Evolutionary conservation across 30 jellyfish, hydroid and myxozoan species (phyloP).

Genomic region (Aurelia sp.): DNA sequence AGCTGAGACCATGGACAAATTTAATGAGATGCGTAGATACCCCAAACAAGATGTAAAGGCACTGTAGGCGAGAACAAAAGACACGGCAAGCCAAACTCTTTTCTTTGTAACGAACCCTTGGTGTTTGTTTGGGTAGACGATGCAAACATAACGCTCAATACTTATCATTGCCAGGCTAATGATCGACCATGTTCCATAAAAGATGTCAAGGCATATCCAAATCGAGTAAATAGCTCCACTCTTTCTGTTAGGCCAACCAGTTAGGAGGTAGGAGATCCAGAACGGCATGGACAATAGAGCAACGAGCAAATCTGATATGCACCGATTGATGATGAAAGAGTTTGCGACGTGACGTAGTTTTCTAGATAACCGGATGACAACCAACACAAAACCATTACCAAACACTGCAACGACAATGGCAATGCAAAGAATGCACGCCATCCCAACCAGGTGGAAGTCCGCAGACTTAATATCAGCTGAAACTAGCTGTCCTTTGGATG

Average conservation of each 20-base stretch:
- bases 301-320: constrained; percentile 81
- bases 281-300: too few relatives aligned
- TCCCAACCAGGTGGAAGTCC: too few relatives aligned
- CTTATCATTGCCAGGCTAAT: constrained; percentile 42
- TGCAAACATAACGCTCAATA: constrained; percentile 38
- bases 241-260: constrained; percentile 67
- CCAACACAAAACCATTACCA: constrained; percentile 82
- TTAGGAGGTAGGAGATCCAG: constrained; percentile 70
- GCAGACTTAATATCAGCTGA: too few relatives aligned
- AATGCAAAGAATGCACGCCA: constrained; percentile 28
- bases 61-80: not conserved
- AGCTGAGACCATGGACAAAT: too few relatives aligned
- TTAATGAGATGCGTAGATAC: too few relatives aligned
- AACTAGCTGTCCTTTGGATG: too few relatives aligned
- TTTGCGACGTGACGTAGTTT: constrained; percentile 62
- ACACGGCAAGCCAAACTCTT: not conserved
- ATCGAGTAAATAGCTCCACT: constrained; percentile 30
- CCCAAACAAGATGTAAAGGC: too few relatives aligned
- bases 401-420: constrained; percentile 60
- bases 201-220: constrained; percentile 26
- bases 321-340: constrained; percentile 77
- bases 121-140: constrained; percentile 21
- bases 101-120: constrained; percentile 4
- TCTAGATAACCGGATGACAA: constrained; percentile 75
- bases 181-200: constrained; percentile 18